Base-by-base conservation (phyloP, 2,888 invertebrate genomes). In the Caenorhabditis drosophilae region DNA sequence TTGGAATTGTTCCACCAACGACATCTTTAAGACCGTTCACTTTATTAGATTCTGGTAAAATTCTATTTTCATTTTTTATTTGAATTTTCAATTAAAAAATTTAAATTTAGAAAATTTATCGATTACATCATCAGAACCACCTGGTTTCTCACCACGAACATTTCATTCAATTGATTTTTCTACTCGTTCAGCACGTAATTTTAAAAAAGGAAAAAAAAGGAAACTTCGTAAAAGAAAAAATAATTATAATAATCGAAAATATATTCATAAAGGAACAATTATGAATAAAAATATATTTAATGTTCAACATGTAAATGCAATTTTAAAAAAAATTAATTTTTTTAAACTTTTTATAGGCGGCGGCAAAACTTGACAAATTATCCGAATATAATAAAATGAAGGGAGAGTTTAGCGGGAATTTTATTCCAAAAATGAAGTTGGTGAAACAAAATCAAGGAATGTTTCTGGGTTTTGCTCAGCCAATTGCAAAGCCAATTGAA, bases 371-470 rank as follows among this genome's bases (percentile, higher is more conserved):
- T 9, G 53, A 62, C 26, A 55, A 52, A 45, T 23, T 62, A 11
- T 57, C 56, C 34, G 56, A 56, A 44, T 53, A 57, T 26, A 25
- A 57, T 52, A 62, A 57, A 42, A 56, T 57, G 16, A 62, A 62
- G 22, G 62, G 62, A 26, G 62, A 62, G 26, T 57, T 53, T 38
- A 55, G 62, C 9, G 36, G 52, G 40, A 31, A 7, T 4, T 20
- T 54, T 27, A 25, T 66, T 2, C 59, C 66, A 6, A 56, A 66
- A 23, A 66, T 66, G 60, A 25, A 56, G 31, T 47, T 66, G 49
- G 48, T 66, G 11, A 66, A 66, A 26, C 66, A 66, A 45, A 66
- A 60, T 26, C 49, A 66, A 23, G 66, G 66, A 42, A 51, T 34
- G 9, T 60, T 66, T 38, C 23, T 66, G 16, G 66, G 66, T 44